phyloP scores from a whole-genome alignment of 2,888 invertebrate species.

The Eupithecia insigniata region DNA sequence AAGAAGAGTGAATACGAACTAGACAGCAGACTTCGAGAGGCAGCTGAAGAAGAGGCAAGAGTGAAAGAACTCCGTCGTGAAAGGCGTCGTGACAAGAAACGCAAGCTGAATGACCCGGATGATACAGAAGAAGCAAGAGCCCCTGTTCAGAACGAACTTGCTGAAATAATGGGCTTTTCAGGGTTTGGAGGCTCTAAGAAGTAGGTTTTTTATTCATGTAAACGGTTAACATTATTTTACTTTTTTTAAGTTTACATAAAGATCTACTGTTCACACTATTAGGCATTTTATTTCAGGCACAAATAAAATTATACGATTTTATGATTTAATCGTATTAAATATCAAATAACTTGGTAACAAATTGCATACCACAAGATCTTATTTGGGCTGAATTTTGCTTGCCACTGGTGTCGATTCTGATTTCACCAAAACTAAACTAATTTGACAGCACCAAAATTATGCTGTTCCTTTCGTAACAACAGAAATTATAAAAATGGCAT shows the following conservation, averaged over 20 bases:
- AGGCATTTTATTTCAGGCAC: background rate
- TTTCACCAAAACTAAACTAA: too few relatives aligned
- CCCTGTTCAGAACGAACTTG: conserved; percentile 88
- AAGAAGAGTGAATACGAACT: conserved; percentile 98
- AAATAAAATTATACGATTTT: background rate
- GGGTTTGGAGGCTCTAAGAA: conserved; percentile 95
- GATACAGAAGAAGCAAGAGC: conserved; percentile 64
- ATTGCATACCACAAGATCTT: background rate
- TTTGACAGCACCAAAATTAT: background rate
- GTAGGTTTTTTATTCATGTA: conserved; percentile 57
- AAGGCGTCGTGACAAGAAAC: conserved; percentile 93
- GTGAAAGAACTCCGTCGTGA: conserved; percentile 95
- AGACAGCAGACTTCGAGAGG: conserved; percentile 94
- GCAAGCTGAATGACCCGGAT: conserved; percentile 88
- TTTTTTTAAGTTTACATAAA: background rate
- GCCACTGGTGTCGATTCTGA: background rate
- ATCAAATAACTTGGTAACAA: background rate
- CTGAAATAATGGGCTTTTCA: conserved; percentile 97
- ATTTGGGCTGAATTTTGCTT: background rate
- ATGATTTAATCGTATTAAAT: background rate
- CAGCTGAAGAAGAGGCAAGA: conserved; percentile 98
- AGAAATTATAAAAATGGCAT: too few relatives aligned
- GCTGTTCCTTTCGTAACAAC: too few relatives aligned
- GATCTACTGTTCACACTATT: background rate
- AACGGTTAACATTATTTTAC: background rate